Conservation (phyloP, 2,113 vertebrate species). For the Ochotona curzoniae region DNA sequence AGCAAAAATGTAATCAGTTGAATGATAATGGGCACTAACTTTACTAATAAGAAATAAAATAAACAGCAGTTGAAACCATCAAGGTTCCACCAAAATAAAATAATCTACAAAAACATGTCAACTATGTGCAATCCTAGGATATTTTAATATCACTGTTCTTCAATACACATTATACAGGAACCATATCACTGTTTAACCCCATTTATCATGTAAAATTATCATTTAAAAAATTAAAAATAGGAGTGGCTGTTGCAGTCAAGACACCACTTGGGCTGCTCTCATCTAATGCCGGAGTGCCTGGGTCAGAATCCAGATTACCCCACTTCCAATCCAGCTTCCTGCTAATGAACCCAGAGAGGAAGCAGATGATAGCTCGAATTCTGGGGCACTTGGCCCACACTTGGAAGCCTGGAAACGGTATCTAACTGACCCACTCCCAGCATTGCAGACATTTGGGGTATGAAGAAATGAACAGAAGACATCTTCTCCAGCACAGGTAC, state of each 20-base stretch:
- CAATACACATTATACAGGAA: constrained; percentile 37
- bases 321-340: too few species aligned
- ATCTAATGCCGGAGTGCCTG: too few species aligned
- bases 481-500: too few species aligned
- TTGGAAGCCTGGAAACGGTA: neutral
- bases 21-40: constrained; percentile 2
- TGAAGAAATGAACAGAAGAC: too few species aligned
- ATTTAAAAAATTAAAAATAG: neutral
- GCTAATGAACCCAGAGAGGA: too few species aligned
- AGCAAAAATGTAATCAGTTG: constrained; percentile 6
- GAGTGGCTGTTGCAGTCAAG: neutral
- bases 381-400: neutral
- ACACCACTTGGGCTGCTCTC: too few species aligned
- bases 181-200: neutral
- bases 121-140: neutral
- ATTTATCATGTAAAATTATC: constrained; percentile 30
- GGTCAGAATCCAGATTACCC: too few species aligned
- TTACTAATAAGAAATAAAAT: constrained; percentile 53
- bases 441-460: neutral
- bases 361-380: neutral
- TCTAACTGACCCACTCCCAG: neutral
- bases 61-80: constrained; percentile 14
- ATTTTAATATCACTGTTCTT: constrained; percentile 29
- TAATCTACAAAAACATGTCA: neutral
- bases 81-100: constrained; percentile 5